phyloP scores from a whole-genome alignment of 2,113 vertebrate species.

The Misgurnus anguillicaudatus region DNA sequence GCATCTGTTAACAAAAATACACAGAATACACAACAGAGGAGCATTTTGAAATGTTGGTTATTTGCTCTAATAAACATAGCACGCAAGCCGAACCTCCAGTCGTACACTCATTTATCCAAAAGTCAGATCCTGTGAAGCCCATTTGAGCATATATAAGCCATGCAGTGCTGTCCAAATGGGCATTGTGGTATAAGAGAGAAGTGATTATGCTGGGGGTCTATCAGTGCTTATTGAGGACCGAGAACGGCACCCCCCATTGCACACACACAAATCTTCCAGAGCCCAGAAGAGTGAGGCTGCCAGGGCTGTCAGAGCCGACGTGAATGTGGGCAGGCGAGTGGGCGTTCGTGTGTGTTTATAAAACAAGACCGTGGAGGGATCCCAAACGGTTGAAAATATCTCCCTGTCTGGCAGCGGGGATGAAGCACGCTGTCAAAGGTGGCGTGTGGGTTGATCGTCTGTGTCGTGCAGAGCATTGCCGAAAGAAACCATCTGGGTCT shows the following conservation, averaged over 20 bases:
- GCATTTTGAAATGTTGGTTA: not conserved
- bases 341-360: constrained; percentile 36
- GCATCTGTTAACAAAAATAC: not conserved
- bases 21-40: not conserved
- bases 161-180: constrained; percentile 2
- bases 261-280: constrained; percentile 14
- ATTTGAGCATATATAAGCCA: constrained; percentile 8
- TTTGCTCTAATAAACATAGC: not conserved
- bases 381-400: constrained; percentile 43
- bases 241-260: not conserved
- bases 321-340: constrained; percentile 35
- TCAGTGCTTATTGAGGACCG: constrained; percentile 17
- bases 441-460: constrained; percentile 29
- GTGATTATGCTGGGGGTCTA: constrained; percentile 26
- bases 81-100: not conserved
- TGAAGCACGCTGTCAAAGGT: constrained; percentile 36
- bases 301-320: constrained; percentile 41
- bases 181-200: constrained; percentile 13
- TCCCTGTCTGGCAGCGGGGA: constrained; percentile 22
- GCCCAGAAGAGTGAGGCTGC: constrained; percentile 38
- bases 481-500: constrained; percentile 37
- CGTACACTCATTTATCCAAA: not conserved
- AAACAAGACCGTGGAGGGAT: constrained; percentile 46
- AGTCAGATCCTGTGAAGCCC: not conserved
- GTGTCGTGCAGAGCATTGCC: constrained; percentile 23